phyloP scores from a whole-genome alignment of 2,888 invertebrate genomes.

The Germaria angustata region DNA sequence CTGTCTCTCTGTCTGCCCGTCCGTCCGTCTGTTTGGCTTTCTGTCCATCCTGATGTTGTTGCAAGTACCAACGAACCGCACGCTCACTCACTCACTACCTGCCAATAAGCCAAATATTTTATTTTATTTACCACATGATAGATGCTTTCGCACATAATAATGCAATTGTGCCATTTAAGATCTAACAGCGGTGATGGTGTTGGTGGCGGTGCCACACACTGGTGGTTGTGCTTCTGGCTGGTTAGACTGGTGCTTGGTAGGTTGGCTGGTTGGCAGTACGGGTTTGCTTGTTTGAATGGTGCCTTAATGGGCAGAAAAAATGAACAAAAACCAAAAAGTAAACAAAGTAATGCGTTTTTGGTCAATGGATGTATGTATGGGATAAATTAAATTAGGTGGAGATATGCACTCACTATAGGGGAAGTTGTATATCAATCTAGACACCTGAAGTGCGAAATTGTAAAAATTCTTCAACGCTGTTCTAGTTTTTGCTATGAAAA shows the following conservation, averaged over 20 bases:
- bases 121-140: conserved; percentile 52
- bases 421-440: neutral
- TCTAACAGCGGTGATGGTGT: conserved; percentile 27
- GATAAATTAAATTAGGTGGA: conserved; percentile 17
- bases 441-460: neutral
- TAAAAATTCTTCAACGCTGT: neutral
- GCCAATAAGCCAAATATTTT: conserved; percentile 38
- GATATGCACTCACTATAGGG: too few species aligned
- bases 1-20: neutral
- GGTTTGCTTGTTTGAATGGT: conserved; percentile 23
- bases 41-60: neutral
- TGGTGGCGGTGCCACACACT: conserved; percentile 11
- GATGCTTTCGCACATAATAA: conserved; percentile 66
- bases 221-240: conserved; percentile 26
- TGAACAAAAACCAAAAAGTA: neutral
- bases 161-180: conserved; percentile 60
- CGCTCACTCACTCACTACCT: neutral
- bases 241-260: conserved; percentile 5
- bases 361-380: conserved; percentile 11
- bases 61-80: conserved; percentile 2
- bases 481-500: neutral
- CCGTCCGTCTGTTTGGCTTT: neutral
- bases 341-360: conserved; percentile 59
- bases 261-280: conserved; percentile 27
- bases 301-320: conserved; percentile 3